Conservation (phyloP, 2,113 vertebrate species). For the Myocastor coypus region DNA sequence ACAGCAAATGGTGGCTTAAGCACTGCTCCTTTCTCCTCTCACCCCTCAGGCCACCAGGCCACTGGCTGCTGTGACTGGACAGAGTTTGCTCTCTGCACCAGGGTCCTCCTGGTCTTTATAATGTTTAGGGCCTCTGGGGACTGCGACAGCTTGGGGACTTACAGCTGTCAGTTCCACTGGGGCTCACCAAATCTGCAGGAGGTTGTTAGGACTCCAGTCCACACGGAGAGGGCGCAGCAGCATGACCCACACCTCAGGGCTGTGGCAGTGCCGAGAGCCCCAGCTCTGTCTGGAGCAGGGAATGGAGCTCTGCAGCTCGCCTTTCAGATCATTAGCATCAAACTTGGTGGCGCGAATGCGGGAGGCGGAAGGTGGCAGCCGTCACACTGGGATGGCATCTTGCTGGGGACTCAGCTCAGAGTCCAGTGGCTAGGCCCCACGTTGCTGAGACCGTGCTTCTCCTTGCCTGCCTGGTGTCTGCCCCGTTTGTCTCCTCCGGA, state of each 20-base stretch:
- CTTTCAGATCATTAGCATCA: background rate
- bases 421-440: background rate
- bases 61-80: background rate
- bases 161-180: background rate
- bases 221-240: background rate
- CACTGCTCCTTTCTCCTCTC: background rate
- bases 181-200: background rate
- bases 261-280: background rate
- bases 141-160: background rate
- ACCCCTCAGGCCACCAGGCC: no score
- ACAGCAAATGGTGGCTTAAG: background rate
- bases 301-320: background rate
- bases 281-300: background rate
- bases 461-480: background rate
- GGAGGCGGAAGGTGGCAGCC: background rate
- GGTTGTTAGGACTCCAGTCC: background rate
- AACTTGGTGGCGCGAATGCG: background rate
- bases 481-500: background rate
- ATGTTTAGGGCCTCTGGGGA: background rate
- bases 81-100: background rate
- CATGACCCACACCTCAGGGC: no score
- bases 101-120: background rate
- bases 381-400: background rate
- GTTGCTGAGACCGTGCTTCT: background rate
- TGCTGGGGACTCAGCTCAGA: background rate